phyloP scores from a whole-genome alignment of 2,888 invertebrate species.

The Linnaemya vulpina region DNA sequence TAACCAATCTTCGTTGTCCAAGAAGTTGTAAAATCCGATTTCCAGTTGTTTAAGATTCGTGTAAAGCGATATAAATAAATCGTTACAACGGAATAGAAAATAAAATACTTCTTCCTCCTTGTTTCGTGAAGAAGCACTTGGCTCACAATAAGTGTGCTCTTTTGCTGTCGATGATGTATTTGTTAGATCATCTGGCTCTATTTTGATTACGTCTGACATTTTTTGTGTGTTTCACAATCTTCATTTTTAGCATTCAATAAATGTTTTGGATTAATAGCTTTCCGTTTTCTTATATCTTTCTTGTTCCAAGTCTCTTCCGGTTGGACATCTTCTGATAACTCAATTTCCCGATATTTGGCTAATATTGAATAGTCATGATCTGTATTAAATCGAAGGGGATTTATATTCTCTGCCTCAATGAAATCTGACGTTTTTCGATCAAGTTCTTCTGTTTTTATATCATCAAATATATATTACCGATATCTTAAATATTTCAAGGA shows the following conservation, averaged over 20 bases:
- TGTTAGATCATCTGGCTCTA: background rate
- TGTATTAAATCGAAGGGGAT: background rate
- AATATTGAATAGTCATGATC: constrained; percentile 7
- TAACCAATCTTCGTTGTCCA: constrained; percentile 20
- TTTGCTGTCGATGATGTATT: background rate
- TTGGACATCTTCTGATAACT: background rate
- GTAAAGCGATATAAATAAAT: constrained; percentile 7
- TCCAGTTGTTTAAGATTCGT: background rate
- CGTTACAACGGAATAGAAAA: constrained; percentile 16
- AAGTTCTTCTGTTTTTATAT: background rate
- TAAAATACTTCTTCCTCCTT: background rate
- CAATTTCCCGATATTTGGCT: background rate
- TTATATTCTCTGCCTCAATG: too few species aligned
- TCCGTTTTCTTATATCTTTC: constrained; percentile 8
- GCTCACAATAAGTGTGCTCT: constrained; percentile 8
- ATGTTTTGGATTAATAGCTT: constrained; percentile 22
- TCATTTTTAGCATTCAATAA: constrained; percentile 16
- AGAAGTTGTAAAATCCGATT: constrained; percentile 7
- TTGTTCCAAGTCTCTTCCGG: constrained; percentile 31
- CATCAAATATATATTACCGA: constrained; percentile 19
- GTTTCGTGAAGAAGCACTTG: background rate
- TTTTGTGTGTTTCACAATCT: background rate
- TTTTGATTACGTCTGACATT: background rate
- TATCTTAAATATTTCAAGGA: constrained; percentile 18
- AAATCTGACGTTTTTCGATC: too few species aligned